These are phyloP conservation scores for Rhogogaster chlorosoma DNA, from an alignment of 2,888 invertebrate genomes.

Conservation along the genomic window DNA sequence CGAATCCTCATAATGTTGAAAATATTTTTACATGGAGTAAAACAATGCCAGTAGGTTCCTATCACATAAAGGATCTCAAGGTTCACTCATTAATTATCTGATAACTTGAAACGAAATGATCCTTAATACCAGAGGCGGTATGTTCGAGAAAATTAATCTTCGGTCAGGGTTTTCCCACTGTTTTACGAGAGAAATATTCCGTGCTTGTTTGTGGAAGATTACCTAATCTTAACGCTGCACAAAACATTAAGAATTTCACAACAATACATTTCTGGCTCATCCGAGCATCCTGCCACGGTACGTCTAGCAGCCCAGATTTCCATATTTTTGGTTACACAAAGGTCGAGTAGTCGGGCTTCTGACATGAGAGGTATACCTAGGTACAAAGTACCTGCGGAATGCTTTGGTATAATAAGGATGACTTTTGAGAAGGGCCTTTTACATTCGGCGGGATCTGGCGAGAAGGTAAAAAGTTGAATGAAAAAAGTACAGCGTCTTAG, in stretches of 20 bases:
- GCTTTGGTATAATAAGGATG: not conserved
- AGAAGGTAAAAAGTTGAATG: not conserved
- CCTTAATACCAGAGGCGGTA: not conserved
- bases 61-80: not conserved
- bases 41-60: not conserved
- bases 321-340: conserved; percentile 31
- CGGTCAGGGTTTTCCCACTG: not conserved
- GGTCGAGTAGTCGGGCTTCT: not conserved
- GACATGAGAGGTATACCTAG: not conserved
- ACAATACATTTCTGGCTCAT: conserved; percentile 6
- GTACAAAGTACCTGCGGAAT: conserved; percentile 30
- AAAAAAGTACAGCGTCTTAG: not conserved
- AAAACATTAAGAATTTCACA: conserved; percentile 1
- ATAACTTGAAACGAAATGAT: not conserved
- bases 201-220: not conserved
- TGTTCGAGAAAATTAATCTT: not conserved
- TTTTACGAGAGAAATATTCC: not conserved
- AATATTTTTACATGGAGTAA: not conserved
- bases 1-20: not conserved
- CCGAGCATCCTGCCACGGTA: conserved; percentile 21
- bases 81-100: not conserved
- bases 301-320: conserved; percentile 5
- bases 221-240: conserved; percentile 18
- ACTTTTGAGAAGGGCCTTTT: not conserved
- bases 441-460: not conserved